phyloP scores from a whole-genome alignment of 1,140 invertebrate genomes.

The Phymastichus coffea region DNA sequence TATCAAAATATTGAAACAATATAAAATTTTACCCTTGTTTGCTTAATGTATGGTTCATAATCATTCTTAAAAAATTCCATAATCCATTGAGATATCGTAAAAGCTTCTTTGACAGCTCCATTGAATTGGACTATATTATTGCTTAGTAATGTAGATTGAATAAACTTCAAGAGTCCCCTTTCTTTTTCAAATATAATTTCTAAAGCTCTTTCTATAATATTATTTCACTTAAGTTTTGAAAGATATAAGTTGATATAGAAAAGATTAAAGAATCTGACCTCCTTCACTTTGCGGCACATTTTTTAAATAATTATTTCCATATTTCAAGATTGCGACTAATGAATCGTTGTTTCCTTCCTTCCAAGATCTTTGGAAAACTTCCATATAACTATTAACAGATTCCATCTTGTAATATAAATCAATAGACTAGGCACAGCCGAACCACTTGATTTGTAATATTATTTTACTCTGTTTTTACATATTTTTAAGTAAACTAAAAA shows the following conservation, averaged over 20 bases:
- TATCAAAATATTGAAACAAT: not conserved
- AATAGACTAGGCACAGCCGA: not conserved
- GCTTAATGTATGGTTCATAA: conserved; percentile 34
- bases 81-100: conserved; percentile 34
- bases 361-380: conserved; percentile 28
- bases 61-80: conserved; percentile 34
- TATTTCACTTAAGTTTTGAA: not conserved
- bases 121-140: conserved; percentile 6
- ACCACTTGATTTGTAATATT: not conserved
- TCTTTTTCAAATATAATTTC: conserved; percentile 32
- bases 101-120: conserved; percentile 29
- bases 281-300: conserved; percentile 32
- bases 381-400: conserved; percentile 32
- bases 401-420: conserved; percentile 34
- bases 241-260: not conserved
- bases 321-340: conserved; percentile 29
- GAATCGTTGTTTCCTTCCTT: conserved; percentile 6
- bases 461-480: not conserved
- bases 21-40: conserved; percentile 31
- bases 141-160: conserved; percentile 15
- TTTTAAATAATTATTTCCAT: conserved; percentile 31
- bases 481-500: not conserved
- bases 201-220: conserved; percentile 32
- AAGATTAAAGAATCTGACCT: conserved; percentile 29
- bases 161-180: conserved; percentile 33